phyloP scores from a whole-genome alignment of 1,140 invertebrate species.

The Euborellia annulipes region DNA sequence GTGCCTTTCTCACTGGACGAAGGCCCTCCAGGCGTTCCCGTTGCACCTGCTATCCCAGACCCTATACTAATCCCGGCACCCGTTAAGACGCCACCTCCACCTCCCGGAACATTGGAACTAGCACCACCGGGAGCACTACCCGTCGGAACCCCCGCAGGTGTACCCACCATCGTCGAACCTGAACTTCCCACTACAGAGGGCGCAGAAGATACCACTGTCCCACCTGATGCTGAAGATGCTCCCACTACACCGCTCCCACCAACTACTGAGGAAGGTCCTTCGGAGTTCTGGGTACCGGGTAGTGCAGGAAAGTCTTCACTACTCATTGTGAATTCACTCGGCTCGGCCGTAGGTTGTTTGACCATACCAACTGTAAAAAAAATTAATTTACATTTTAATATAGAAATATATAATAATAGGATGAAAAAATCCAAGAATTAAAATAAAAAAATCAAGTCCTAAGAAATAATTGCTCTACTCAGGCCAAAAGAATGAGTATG shows the following conservation, averaged over 20 bases:
- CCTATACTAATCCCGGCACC: too few relatives aligned
- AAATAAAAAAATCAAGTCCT: too few relatives aligned
- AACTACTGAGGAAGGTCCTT: conserved; percentile 13
- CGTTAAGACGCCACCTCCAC: too few relatives aligned
- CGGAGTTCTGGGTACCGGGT: conserved; percentile 41
- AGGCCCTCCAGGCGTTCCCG: not conserved
- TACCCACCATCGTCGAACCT: too few relatives aligned
- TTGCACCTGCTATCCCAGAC: too few relatives aligned
- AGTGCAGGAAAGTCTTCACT: conserved; percentile 97
- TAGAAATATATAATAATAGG: too few relatives aligned
- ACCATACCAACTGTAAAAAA: conserved; percentile 74
- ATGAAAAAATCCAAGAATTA: too few relatives aligned
- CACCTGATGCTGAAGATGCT: not conserved
- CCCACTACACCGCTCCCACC: not conserved
- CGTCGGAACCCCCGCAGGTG: not conserved
- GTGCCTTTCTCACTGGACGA: conserved; percentile 6
- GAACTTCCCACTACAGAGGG: too few relatives aligned
- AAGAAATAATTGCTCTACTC: too few relatives aligned
- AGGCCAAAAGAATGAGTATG: too few relatives aligned
- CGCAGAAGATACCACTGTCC: not conserved
- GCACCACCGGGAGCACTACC: not conserved
- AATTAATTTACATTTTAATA: too few relatives aligned
- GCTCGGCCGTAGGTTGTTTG: conserved; percentile 78
- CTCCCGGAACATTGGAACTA: not conserved
- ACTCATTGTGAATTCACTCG: conserved; percentile 93